Percentiles rank a stretch among this genome's conserved stretches.
These are phyloP conservation scores for Leucosticte australis DNA, from an alignment of 2,113 vertebrate genomes.

Conservation along the genomic window DNA sequence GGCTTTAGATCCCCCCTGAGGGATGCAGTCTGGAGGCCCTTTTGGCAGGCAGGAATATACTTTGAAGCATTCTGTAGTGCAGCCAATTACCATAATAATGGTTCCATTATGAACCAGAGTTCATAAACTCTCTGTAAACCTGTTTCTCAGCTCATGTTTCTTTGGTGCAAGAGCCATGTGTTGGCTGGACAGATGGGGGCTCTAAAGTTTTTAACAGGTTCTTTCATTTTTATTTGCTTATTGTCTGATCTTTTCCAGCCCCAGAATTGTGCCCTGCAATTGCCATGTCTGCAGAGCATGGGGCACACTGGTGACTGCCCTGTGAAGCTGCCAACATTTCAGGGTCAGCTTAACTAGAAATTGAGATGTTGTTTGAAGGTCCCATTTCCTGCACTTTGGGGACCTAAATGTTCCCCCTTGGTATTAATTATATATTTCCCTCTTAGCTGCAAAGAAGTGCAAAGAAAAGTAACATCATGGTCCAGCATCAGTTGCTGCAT, in stretches of 20 bases:
- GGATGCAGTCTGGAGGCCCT: neutral
- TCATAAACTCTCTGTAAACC: conserved; percentile 47
- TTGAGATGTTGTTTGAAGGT: neutral
- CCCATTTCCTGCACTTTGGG: neutral
- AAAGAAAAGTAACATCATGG: neutral
- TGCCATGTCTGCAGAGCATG: neutral
- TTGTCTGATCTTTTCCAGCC: neutral
- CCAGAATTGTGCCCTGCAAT: neutral
- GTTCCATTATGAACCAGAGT: conserved; percentile 48
- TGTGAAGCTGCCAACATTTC: neutral
- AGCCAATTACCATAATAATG: conserved; percentile 32
- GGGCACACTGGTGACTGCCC: neutral
- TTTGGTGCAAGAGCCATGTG: neutral
- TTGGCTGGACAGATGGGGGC: neutral
- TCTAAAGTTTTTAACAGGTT: neutral
- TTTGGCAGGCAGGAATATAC: conserved; percentile 8
- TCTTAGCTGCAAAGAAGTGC: neutral
- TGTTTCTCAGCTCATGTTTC: conserved; percentile 37
- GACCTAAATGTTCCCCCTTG: neutral
- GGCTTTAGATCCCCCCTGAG: neutral
- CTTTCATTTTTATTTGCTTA: neutral
- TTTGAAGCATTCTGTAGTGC: neutral
- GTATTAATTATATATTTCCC: neutral
- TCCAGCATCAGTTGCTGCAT: neutral
- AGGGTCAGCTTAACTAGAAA: neutral